Base-by-base conservation (phyloP, 2,113 vertebrate genomes). In the Climacteris rufus region DNA sequence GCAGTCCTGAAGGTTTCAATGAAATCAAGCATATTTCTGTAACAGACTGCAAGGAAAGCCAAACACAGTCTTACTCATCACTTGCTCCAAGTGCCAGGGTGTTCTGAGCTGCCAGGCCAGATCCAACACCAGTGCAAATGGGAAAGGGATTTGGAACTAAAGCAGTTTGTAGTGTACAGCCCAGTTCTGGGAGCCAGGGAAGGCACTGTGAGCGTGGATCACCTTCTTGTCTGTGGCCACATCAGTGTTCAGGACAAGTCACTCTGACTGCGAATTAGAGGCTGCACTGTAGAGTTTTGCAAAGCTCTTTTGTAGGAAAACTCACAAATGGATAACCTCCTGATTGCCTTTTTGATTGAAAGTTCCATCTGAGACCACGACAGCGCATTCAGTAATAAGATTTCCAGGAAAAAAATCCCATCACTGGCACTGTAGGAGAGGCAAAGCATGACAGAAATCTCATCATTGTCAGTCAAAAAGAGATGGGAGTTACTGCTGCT, bases 271-370 rank as follows among this genome's bases (percentile, higher is more conserved):
- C 81, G 96, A 94, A 89, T 95, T 96, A 85, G 68, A 94, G 94
- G 96, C 93, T 74, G 42, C 61, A 49, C 95, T 91, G 83, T 56
- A 88, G 87, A 83, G 91, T 96, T 97, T 96, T 97, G 95, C 96
- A 96, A 69, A 93, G 90, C 64, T 90, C 63, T 87, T 97, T 89
- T 96, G 93, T 84, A 90, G 97, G 96, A 95, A 97, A 97, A 96
- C 96, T 97, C 97, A 96, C 90, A 69, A 98, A 97, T 97, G 96
- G 97, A 97, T 98, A 98, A 98, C 97, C 96, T 97, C 97, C 96
- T 98, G 98, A 98, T 98, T 98, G 98, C 97, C 97, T 98, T 98
- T 98, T 97, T 98, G 98, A 98, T 98, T 98, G 98, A 98, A 98
- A 98, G 97, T 97, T 97, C 97, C 97, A 96, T 98, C 97, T 97